A percentile compares a stretch with the other conserved stretches of the same genome.
Evolutionary conservation across 30 jellyfish, hydroid and myxozoan species (phyloP).

Genomic region (Mastigias papua): DNA sequence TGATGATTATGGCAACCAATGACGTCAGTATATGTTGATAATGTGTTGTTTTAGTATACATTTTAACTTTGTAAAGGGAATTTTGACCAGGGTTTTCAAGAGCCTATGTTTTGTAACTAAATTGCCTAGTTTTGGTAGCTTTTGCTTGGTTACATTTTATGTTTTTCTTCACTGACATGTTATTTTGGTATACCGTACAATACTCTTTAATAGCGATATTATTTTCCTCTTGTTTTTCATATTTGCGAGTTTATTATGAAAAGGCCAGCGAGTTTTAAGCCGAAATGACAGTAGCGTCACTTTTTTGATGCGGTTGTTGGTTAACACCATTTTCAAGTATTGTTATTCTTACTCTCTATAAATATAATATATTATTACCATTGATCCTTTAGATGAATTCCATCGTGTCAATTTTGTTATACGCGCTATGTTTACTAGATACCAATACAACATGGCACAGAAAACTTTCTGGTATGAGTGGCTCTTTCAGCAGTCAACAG

Average conservation of each 20-base stretch:
- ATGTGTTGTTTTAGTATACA: constrained; percentile 80
- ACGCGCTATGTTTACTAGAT: not conserved
- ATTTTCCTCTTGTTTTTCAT: constrained; percentile 78
- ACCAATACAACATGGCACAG: too few relatives aligned
- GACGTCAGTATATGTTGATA: constrained; percentile 70
- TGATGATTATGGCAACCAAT: constrained; percentile 61
- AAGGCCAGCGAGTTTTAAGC: constrained; percentile 75
- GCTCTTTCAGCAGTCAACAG: not conserved
- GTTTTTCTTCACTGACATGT: constrained; percentile 71
- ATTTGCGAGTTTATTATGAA: constrained; percentile 64
- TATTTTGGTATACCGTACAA: constrained; percentile 77
- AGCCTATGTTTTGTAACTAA: constrained; percentile 94
- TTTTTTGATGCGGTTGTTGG: constrained; percentile 69
- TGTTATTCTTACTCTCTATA: constrained; percentile 62
- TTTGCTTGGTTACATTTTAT: constrained; percentile 80
- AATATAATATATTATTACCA: constrained; percentile 51
- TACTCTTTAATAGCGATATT: constrained; percentile 68
- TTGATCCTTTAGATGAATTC: constrained; percentile 33
- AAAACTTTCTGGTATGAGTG: not conserved
- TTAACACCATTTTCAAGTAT: constrained; percentile 68
- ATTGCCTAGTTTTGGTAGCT: constrained; percentile 89
- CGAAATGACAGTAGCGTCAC: constrained; percentile 63
- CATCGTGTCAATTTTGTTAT: constrained; percentile 22
- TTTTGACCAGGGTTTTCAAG: constrained; percentile 95
- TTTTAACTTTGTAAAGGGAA: constrained; percentile 91